Evolutionary conservation across 1,140 invertebrate species (phyloP).

Genomic region (Zaprionus kolodkinae): DNA sequence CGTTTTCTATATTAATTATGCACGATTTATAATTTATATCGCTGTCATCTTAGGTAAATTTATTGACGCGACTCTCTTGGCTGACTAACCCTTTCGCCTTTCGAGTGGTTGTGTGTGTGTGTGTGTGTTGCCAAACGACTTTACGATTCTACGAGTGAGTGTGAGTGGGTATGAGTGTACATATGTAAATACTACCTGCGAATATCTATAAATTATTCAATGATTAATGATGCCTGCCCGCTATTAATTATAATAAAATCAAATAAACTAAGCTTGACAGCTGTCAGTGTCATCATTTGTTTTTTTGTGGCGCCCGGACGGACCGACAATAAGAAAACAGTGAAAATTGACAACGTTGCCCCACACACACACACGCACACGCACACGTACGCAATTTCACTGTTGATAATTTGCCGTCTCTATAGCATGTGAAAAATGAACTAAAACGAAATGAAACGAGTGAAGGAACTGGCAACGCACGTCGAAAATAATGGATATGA

Average conservation of each 20-base stretch:
- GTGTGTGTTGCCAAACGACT: background rate
- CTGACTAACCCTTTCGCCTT: slow-evolving; percentile 53
- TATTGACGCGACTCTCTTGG: slow-evolving; percentile 42
- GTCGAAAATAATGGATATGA: slow-evolving; percentile 13
- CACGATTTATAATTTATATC: slow-evolving; percentile 51
- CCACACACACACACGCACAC: slow-evolving; percentile 21
- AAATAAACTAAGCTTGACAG: slow-evolving; percentile 82
- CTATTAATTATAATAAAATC: slow-evolving; percentile 84
- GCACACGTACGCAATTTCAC: slow-evolving; percentile 36
- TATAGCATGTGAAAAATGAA: slow-evolving; percentile 78
- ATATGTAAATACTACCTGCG: slow-evolving; percentile 55
- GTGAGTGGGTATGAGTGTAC: slow-evolving; percentile 17
- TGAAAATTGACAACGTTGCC: slow-evolving; percentile 35
- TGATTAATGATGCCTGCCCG: slow-evolving; percentile 77
- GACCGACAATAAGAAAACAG: slow-evolving; percentile 30
- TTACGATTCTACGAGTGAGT: slow-evolving; percentile 11
- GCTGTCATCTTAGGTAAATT: slow-evolving; percentile 60
- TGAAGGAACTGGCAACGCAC: background rate
- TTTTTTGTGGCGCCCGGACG: slow-evolving; percentile 41
- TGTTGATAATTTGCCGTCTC: slow-evolving; percentile 75
- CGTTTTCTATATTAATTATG: slow-evolving; percentile 33
- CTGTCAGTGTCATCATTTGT: slow-evolving; percentile 83
- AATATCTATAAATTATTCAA: slow-evolving; percentile 77
- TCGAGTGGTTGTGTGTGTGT: slow-evolving; percentile 13
- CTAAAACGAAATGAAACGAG: slow-evolving; percentile 38